A percentile compares a stretch with the other conserved stretches of the same genome.
These are phyloP conservation scores for Ennomos erosarius DNA, from an alignment of 2,888 invertebrate species.

Conservation along the genomic window DNA sequence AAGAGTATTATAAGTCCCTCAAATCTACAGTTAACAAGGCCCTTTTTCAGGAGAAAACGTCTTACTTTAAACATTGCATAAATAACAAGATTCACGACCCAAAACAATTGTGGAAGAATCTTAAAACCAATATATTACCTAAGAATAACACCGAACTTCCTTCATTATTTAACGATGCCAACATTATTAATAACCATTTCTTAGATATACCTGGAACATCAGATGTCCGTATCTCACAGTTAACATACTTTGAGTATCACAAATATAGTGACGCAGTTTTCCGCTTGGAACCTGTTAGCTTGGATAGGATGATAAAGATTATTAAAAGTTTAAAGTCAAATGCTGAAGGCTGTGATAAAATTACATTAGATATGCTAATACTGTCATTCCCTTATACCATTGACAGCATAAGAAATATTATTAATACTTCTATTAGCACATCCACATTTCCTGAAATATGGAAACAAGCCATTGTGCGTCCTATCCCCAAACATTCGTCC, in stretches of 20 bases:
- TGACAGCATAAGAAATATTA: too few species aligned
- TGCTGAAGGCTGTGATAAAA: too few species aligned
- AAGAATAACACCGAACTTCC: not conserved
- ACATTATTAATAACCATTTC: constrained; percentile 6
- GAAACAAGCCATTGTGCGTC: too few species aligned
- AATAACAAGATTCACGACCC: not conserved
- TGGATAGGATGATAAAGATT: too few species aligned
- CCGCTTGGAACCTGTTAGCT: too few species aligned
- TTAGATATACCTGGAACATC: constrained; percentile 6
- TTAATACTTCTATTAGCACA: too few species aligned
- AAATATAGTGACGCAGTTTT: not conserved
- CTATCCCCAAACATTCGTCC: too few species aligned
- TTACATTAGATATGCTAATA: too few species aligned
- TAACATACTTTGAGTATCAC: constrained; percentile 2
- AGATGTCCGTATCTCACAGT: not conserved
- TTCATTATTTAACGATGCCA: constrained; percentile 1
- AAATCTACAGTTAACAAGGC: constrained; percentile 1
- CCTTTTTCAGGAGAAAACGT: constrained; percentile 18
- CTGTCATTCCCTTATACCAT: too few species aligned
- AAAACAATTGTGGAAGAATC: constrained; percentile 1
- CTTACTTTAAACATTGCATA: not conserved
- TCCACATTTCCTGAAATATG: too few species aligned
- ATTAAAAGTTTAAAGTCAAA: too few species aligned
- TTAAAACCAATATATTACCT: not conserved
- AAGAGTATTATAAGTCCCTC: too few species aligned